These are phyloP conservation scores for Excalfactoria chinensis DNA, from an alignment of 2,113 vertebrate genomes.

Conservation along the genomic window DNA sequence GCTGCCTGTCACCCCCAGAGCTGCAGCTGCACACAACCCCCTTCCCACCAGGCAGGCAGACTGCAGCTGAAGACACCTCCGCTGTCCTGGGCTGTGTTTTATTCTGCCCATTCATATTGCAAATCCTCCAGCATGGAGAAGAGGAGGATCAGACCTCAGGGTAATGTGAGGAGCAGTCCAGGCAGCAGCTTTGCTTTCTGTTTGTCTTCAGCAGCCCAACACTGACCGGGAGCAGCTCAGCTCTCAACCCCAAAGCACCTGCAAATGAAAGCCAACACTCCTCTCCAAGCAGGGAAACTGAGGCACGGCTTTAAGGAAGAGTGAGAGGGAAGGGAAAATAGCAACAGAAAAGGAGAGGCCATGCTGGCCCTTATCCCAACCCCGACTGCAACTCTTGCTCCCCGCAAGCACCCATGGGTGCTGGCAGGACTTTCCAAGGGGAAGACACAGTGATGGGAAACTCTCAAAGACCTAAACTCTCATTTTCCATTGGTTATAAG, in stretches of 20 bases:
- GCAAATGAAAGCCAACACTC: background rate
- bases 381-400: background rate
- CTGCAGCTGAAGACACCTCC: fast-evolving
- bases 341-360: background rate
- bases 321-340: background rate
- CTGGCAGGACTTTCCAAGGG: background rate
- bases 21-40: fast-evolving
- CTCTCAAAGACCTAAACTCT: background rate
- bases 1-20: no score
- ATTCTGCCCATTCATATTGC: no score
- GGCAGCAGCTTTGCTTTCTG: background rate
- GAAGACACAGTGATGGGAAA: no score
- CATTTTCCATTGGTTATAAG: fast-evolving
- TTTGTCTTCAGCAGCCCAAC: background rate
- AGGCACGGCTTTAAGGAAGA: background rate
- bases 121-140: background rate
- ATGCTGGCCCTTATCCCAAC: background rate
- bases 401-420: background rate
- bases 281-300: background rate
- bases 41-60: background rate
- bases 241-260: background rate
- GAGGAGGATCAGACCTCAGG: background rate
- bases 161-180: background rate
- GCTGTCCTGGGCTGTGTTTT: fast-evolving
- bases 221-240: background rate